Evolutionary conservation across 2,797 vertebrate genomes (phyloP).

Genomic region (Myotis findleyi): DNA sequence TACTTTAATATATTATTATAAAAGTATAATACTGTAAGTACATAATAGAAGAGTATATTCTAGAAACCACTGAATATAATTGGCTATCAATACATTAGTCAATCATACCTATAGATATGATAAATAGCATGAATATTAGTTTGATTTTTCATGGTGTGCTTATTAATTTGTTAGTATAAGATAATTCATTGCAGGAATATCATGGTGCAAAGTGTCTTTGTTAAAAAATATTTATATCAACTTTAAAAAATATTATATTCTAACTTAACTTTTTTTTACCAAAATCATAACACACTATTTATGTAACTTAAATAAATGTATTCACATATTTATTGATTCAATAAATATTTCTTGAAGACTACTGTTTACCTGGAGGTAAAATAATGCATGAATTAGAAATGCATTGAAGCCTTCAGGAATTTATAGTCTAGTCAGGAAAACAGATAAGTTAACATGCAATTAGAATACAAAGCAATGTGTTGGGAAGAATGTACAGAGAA

Average conservation of each 20-base stretch:
- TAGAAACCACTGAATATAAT: conserved; percentile 3
- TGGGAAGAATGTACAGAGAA: neutral
- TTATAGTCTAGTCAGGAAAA: neutral
- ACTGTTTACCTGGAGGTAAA: neutral
- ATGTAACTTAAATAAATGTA: neutral
- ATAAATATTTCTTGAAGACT: neutral
- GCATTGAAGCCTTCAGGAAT: neutral
- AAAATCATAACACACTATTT: conserved; percentile 34
- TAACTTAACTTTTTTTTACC: conserved; percentile 3
- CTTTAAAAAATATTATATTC: neutral
- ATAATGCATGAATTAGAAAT: neutral
- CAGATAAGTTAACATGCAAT: neutral
- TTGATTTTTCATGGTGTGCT: conserved; percentile 10
- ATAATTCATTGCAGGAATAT: neutral
- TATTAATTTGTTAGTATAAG: neutral
- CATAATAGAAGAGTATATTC: neutral
- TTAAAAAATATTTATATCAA: neutral
- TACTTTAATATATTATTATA: conserved; percentile 18
- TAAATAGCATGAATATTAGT: conserved; percentile 5
- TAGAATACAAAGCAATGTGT: neutral
- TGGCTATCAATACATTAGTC: neutral
- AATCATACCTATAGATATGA: neutral
- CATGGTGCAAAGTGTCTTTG: neutral
- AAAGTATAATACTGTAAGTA: conserved; percentile 8
- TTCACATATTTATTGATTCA: neutral